Evolutionary conservation across 2,113 vertebrate genomes (phyloP).

Genomic region (Periophthalmodon schlosseri): DNA sequence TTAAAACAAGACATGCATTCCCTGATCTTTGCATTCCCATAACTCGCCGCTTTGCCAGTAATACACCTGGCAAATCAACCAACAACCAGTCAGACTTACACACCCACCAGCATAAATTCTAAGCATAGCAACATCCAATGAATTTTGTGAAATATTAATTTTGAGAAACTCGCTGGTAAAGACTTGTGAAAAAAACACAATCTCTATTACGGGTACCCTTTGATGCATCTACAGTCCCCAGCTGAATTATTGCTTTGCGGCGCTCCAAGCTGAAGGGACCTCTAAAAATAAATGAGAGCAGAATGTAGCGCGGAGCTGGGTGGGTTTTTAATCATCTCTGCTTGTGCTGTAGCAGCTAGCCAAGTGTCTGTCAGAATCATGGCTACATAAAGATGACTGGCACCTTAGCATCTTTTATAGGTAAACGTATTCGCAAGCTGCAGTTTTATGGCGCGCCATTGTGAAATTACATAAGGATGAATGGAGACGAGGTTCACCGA

Average conservation of each 20-base stretch:
- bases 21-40: constrained; percentile 29
- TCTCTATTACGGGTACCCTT: constrained; percentile 39
- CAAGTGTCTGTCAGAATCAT: constrained; percentile 22
- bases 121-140: constrained; percentile 35
- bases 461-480: constrained; percentile 9
- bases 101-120: constrained; percentile 28
- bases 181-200: constrained; percentile 45
- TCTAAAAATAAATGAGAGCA: constrained; percentile 67
- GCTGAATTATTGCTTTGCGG: constrained; percentile 62
- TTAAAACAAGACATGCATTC: background rate
- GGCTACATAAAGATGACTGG: constrained; percentile 20
- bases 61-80: constrained; percentile 27
- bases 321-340: constrained; percentile 67
- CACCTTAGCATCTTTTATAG: constrained; percentile 21
- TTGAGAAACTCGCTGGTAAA: constrained; percentile 14
- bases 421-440: background rate
- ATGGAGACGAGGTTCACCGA: constrained; percentile 3
- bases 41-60: constrained; percentile 42
- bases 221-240: constrained; percentile 50
- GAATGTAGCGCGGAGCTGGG: constrained; percentile 32
- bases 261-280: constrained; percentile 61
- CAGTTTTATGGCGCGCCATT: constrained; percentile 12
- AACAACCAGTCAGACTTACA: constrained; percentile 37
- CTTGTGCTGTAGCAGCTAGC: constrained; percentile 40
- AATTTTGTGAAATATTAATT: constrained; percentile 53